Percentiles rank a stretch among this genome's conserved stretches.
These are phyloP conservation scores for Brachyalestes nurse DNA, from an alignment of 2,797 vertebrate species.

Conservation along the genomic window DNA sequence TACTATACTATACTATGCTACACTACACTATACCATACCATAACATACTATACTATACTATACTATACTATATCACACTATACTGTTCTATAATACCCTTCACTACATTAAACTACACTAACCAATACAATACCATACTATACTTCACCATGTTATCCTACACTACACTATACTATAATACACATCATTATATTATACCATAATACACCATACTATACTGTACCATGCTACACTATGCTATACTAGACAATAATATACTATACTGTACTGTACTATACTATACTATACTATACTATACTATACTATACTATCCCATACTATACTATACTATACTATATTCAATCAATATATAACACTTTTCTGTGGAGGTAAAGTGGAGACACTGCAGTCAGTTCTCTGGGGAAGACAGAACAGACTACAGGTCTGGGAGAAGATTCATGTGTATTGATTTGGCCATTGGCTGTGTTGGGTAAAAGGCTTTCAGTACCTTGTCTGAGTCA, in stretches of 20 bases:
- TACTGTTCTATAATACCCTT: too few relatives aligned
- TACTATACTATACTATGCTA: too few relatives aligned
- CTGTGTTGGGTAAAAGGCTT: slow-evolving; percentile 73
- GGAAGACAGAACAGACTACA: not conserved
- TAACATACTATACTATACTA: too few relatives aligned
- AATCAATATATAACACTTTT: not conserved
- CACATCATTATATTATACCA: not conserved
- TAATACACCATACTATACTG: not conserved
- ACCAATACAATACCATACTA: too few relatives aligned
- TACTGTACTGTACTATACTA: not conserved
- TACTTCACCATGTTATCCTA: too few relatives aligned
- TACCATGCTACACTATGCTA: not conserved
- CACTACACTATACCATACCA: too few relatives aligned
- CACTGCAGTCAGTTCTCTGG: not conserved
- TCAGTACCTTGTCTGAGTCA: slow-evolving; percentile 75
- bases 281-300: not conserved
- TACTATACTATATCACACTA: too few relatives aligned
- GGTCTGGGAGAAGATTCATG: slow-evolving; percentile 31
- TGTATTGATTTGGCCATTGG: slow-evolving; percentile 69
- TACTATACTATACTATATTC: not conserved
- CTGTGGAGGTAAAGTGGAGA: not conserved
- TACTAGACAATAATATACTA: not conserved
- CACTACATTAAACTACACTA: too few relatives aligned
- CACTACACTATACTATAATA: too few relatives aligned
- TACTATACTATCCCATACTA: not conserved